Evolutionary conservation across 2,888 invertebrate species (phyloP).

Genomic region (Mesochorus sp.): DNA sequence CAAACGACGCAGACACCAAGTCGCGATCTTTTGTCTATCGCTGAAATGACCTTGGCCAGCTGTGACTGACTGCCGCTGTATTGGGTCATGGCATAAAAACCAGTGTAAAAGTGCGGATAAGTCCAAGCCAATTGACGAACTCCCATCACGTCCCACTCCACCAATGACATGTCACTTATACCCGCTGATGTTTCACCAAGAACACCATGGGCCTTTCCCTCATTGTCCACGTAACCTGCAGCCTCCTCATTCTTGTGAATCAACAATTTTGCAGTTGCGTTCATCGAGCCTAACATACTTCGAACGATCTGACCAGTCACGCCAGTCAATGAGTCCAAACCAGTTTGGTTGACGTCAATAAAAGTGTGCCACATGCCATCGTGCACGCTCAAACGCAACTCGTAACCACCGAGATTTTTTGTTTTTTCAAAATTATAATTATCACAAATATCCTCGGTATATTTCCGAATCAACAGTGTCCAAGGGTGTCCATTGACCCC

Average conservation of each 20-base stretch:
- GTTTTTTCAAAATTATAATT: background rate
- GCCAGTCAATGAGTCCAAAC: background rate
- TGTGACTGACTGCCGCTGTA: background rate
- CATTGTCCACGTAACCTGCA: background rate
- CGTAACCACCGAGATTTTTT: background rate
- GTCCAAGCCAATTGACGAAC: background rate
- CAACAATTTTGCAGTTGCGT: background rate
- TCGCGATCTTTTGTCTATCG: background rate
- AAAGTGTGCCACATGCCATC: background rate
- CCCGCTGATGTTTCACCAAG: too few relatives aligned
- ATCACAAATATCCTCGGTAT: background rate
- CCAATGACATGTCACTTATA: background rate
- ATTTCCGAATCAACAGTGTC: background rate
- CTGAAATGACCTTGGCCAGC: background rate
- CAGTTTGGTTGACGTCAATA: background rate
- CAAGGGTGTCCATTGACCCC: background rate
- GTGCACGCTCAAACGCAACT: background rate
- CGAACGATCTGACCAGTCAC: background rate
- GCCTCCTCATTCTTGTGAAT: background rate
- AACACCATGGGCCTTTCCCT: background rate
- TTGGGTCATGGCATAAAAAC: background rate
- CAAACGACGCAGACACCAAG: background rate
- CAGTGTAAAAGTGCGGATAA: background rate
- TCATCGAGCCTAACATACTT: background rate
- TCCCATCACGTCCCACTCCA: too few relatives aligned